Conservation (phyloP, 2,113 vertebrate species). For the Numida meleagris region DNA sequence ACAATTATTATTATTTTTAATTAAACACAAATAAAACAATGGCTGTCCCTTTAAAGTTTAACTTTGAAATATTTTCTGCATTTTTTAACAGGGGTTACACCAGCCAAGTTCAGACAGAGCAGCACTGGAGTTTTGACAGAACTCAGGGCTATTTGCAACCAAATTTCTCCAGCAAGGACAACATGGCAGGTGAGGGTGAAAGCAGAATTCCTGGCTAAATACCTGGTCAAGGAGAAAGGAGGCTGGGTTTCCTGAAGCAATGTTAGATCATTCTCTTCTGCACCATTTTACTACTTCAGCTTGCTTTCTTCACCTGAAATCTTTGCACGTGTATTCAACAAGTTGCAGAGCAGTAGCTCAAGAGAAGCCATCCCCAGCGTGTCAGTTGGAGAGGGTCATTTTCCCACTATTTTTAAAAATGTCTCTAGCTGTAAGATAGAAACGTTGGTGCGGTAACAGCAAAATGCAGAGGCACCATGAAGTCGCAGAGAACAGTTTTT, state of each 20-base stretch:
- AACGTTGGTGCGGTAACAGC: not conserved
- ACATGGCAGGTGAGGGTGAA: not conserved
- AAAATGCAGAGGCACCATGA: not conserved
- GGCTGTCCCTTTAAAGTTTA: conserved; percentile 34
- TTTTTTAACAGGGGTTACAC: not conserved
- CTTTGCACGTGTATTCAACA: not conserved
- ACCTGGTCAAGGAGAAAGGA: not conserved
- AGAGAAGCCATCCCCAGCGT: not conserved
- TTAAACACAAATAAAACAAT: conserved; percentile 59
- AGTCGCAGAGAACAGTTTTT: not conserved
- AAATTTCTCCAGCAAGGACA: not conserved
- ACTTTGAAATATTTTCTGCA: conserved; percentile 58
- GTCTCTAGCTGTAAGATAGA: not conserved
- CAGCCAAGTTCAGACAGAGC: conserved; percentile 19
- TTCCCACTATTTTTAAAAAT: not conserved
- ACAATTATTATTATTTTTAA: conserved; percentile 52
- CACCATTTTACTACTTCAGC: not conserved
- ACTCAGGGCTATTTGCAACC: not conserved
- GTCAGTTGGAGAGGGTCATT: not conserved
- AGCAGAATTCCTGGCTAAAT: not conserved
- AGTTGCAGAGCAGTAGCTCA: not conserved
- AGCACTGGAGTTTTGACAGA: not conserved
- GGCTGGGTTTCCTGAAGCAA: not conserved
- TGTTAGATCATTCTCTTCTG: not conserved
- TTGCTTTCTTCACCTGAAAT: not conserved